Evolutionary conservation across 2,797 vertebrate species (phyloP).

Genomic region (Chaunax sp.): DNA sequence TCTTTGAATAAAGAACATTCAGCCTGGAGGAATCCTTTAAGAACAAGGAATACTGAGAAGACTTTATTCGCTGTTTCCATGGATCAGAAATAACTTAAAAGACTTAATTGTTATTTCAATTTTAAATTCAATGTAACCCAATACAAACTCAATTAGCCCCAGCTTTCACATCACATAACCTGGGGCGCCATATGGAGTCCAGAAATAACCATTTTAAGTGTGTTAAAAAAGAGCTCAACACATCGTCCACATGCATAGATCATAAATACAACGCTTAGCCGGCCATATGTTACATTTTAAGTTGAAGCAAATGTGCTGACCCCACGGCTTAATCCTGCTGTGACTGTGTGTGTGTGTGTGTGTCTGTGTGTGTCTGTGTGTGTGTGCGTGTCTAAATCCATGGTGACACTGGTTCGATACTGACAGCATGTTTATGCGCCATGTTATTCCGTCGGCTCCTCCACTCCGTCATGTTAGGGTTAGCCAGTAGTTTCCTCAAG

Average conservation of each 20-base stretch:
- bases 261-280: constrained; percentile 23
- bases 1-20: background rate
- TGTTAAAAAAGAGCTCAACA: constrained; percentile 33
- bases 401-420: constrained; percentile 6
- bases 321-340: constrained; percentile 43
- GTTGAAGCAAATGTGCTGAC: constrained; percentile 36
- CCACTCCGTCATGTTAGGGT: constrained; percentile 64
- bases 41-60: background rate
- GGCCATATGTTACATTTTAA: constrained; percentile 52
- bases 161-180: constrained; percentile 6
- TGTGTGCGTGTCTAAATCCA: constrained; percentile 7
- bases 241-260: constrained; percentile 30
- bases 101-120: constrained; percentile 2
- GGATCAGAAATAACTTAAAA: constrained; percentile 9
- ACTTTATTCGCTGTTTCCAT: no score
- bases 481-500: constrained; percentile 50
- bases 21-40: constrained; percentile 13
- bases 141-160: constrained; percentile 41
- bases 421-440: constrained; percentile 54
- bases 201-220: constrained; percentile 28
- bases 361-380: constrained; percentile 8
- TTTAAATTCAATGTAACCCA: constrained; percentile 22
- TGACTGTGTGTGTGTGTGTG: constrained; percentile 1
- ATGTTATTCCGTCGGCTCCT: constrained; percentile 39
- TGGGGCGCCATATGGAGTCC: constrained; percentile 37